A percentile compares a stretch with the other conserved stretches of the same genome.
These are phyloP conservation scores for Pristionchus exspectatus DNA, from an alignment of 2,888 invertebrate species.

Conservation along the genomic window DNA sequence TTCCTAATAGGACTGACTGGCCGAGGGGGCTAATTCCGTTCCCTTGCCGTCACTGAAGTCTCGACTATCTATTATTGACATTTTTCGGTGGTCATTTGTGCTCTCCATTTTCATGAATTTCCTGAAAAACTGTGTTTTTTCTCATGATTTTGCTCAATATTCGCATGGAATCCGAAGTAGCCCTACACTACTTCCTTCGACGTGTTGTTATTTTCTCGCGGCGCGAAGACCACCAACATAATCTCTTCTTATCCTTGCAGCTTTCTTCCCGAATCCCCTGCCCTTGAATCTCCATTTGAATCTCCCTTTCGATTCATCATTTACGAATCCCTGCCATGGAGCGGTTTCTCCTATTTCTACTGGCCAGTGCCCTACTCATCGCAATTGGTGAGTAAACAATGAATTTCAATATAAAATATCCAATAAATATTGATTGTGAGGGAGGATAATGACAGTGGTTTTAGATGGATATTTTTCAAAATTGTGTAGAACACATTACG, in stretches of 20 bases:
- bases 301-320: neutral
- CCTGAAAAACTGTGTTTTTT: neutral
- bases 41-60: neutral
- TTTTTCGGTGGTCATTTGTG: neutral
- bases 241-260: neutral
- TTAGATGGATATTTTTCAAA: too few species aligned
- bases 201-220: neutral
- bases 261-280: neutral
- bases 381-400: neutral
- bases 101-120: too few species aligned
- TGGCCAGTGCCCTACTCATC: neutral
- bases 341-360: neutral
- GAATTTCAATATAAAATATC: neutral
- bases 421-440: neutral
- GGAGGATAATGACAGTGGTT: neutral
- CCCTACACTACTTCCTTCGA: neutral
- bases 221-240: neutral
- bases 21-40: neutral
- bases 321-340: neutral
- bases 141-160: too few species aligned
- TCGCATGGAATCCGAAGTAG: too few species aligned
- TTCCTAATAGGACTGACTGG: neutral
- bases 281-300: neutral
- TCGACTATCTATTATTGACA: neutral
- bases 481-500: neutral